phyloP scores from a whole-genome alignment of 2,113 vertebrate species.

The Nerophis ophidion region DNA sequence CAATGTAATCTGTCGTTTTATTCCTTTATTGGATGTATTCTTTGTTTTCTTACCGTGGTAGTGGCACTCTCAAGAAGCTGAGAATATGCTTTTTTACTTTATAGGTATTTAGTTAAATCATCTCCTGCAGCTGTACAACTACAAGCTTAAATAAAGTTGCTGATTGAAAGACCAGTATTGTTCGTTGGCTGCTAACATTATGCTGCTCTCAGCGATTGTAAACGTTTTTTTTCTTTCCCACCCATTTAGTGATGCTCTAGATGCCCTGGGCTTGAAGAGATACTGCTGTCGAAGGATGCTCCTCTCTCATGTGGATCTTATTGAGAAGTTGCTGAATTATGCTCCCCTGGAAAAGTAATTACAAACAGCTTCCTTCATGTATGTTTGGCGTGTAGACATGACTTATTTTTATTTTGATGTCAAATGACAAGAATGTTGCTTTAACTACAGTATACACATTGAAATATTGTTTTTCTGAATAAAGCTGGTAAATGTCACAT shows the following conservation, averaged over 20 bases:
- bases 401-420: not conserved
- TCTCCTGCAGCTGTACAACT: too few species aligned
- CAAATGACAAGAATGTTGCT: not conserved
- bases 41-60: too few species aligned
- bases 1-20: too few species aligned
- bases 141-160: too few species aligned
- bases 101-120: too few species aligned
- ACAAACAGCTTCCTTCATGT: not conserved
- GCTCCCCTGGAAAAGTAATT: slow-evolving; percentile 91
- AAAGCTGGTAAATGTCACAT: slow-evolving; percentile 35
- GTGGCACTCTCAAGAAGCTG: too few species aligned
- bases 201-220: too few species aligned
- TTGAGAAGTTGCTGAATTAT: slow-evolving; percentile 96
- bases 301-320: slow-evolving; percentile 94
- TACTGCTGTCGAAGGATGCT: slow-evolving; percentile 98
- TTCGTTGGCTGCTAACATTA: too few species aligned
- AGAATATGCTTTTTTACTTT: too few species aligned
- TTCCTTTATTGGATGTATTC: too few species aligned
- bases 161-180: too few species aligned
- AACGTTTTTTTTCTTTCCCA: not conserved
- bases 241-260: slow-evolving; percentile 83
- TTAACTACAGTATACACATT: not conserved
- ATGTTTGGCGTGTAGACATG: slow-evolving; percentile 8
- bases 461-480: slow-evolving; percentile 41
- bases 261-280: slow-evolving; percentile 92